phyloP scores from a whole-genome alignment of 1,140 invertebrate genomes.

The Zaprionus vittiger region DNA sequence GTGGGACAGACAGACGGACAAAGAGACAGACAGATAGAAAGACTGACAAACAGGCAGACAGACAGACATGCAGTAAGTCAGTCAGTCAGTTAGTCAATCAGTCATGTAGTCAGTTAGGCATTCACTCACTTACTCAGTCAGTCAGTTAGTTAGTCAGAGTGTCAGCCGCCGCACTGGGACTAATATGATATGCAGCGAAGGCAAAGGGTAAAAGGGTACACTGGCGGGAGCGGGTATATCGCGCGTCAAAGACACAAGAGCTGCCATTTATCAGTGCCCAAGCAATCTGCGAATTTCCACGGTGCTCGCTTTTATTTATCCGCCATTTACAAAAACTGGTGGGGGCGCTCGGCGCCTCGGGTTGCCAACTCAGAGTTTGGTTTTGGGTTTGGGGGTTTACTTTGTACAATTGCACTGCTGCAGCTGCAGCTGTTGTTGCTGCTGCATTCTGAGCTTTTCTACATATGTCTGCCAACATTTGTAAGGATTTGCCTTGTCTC shows the following conservation, averaged over 20 bases:
- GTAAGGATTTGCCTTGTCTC: conserved; percentile 67
- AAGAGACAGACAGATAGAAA: conserved; percentile 4
- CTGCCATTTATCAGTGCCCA: conserved; percentile 63
- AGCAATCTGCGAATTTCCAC: conserved; percentile 53
- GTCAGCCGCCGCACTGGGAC: conserved; percentile 55
- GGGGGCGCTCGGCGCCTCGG: neutral
- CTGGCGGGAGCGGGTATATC: neutral
- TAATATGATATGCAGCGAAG: conserved; percentile 68
- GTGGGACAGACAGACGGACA: neutral
- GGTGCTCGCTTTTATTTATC: conserved; percentile 49
- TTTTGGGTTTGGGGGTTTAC: conserved; percentile 1
- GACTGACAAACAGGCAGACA: neutral
- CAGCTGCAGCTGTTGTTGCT: conserved; percentile 6
- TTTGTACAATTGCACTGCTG: conserved; percentile 51
- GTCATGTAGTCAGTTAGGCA: neutral
- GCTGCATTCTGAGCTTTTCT: conserved; percentile 54
- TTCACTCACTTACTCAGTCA: conserved; percentile 7
- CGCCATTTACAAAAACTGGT: conserved; percentile 46
- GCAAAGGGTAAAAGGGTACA: neutral
- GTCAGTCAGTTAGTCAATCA: conserved; percentile 14
- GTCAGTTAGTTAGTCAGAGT: conserved; percentile 36
- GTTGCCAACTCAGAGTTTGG: neutral
- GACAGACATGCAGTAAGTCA: neutral
- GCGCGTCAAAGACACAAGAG: conserved; percentile 42
- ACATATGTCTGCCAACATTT: conserved; percentile 76